Percentiles rank a stretch among this genome's conserved stretches.
Conservation (phyloP, 2,797 vertebrate genomes). For the Thalassophryne amazonica region DNA sequence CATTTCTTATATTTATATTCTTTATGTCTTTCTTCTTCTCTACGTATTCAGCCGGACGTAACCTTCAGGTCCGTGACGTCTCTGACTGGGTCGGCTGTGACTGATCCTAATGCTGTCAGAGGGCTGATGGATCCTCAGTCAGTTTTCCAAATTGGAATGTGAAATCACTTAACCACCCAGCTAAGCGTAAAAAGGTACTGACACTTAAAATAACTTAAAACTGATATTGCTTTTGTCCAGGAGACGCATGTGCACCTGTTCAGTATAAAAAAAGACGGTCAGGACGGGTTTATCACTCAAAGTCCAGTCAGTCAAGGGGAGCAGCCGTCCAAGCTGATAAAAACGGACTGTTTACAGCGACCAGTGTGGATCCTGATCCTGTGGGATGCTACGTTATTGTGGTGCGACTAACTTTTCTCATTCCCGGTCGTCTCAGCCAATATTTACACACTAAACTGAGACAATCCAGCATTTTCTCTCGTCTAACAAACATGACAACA, state of each 20-base stretch:
- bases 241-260: slow-evolving; percentile 2
- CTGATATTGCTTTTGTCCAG: slow-evolving; percentile 5
- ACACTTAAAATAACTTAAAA: slow-evolving; percentile 1
- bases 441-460: slow-evolving; percentile 10
- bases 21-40: too few relatives aligned
- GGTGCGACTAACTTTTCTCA: neutral
- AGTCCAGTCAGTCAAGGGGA: slow-evolving; percentile 2
- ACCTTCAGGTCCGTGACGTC: too few relatives aligned
- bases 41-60: too few relatives aligned
- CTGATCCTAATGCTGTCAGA: too few relatives aligned
- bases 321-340: slow-evolving; percentile 4
- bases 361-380: neutral
- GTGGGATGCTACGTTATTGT: slow-evolving; percentile 2
- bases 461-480: neutral
- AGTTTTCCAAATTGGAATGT: neutral
- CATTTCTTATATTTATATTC: too few relatives aligned
- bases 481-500: neutral
- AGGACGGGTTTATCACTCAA: neutral
- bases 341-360: slow-evolving; percentile 1
- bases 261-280: neutral
- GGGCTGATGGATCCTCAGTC: too few relatives aligned
- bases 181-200: neutral
- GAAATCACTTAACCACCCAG: neutral
- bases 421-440: slow-evolving; percentile 2
- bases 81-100: too few relatives aligned